These are phyloP conservation scores for Lasiurus borealis DNA, from an alignment of 2,113 vertebrate species.

Conservation along the genomic window DNA sequence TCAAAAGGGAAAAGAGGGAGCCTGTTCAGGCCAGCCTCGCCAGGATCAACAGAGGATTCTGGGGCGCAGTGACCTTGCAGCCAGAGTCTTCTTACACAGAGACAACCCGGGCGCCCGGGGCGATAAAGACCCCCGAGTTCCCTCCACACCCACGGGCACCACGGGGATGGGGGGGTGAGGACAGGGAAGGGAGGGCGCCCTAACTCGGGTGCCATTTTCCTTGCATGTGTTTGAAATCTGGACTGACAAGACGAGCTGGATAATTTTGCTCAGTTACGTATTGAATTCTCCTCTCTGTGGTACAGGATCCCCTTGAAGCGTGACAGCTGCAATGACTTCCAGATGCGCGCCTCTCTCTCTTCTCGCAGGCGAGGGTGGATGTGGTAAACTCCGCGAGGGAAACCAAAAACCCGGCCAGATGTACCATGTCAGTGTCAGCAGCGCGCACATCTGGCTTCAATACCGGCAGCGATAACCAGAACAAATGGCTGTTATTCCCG, in stretches of 20 bases:
- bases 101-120: fast-evolving
- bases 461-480: constrained; percentile 69
- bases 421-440: constrained; percentile 76
- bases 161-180: no score
- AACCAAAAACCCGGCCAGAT: constrained; percentile 87
- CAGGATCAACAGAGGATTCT: neutral
- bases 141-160: fast-evolving
- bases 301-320: constrained; percentile 89
- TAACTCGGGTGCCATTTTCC: constrained; percentile 20
- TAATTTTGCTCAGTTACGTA: constrained; percentile 74
- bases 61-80: neutral
- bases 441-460: constrained; percentile 84
- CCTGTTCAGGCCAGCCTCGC: neutral
- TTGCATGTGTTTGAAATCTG: constrained; percentile 75
- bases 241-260: constrained; percentile 75
- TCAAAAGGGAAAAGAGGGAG: constrained; percentile 45
- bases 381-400: constrained; percentile 86
- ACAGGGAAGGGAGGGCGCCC: neutral
- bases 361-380: constrained; percentile 87
- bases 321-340: constrained; percentile 88
- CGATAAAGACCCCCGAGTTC: neutral
- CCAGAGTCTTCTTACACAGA: neutral
- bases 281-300: constrained; percentile 81
- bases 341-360: constrained; percentile 84
- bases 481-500: constrained; percentile 52